Evolutionary conservation across 2,888 invertebrate genomes (phyloP).

Genomic region (Hermaeophaga mercurialis): DNA sequence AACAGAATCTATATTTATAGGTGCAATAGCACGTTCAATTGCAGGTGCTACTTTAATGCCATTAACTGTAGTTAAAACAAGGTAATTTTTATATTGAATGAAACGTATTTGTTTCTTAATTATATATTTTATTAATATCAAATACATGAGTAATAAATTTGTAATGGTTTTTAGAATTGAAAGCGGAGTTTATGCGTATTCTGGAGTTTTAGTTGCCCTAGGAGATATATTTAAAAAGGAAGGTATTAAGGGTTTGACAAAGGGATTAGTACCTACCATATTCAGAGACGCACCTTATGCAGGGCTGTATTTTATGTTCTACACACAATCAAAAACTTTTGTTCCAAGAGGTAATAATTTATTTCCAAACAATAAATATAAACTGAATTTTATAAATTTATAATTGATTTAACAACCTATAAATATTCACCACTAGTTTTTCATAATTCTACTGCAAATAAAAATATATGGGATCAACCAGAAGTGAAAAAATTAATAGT

Average conservation of each 20-base stretch:
- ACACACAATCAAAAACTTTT: constrained; percentile 17
- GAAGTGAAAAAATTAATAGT: no score
- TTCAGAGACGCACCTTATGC: constrained; percentile 26
- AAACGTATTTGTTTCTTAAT: not conserved
- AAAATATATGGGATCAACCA: no score
- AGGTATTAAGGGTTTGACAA: constrained; percentile 25
- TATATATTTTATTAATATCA: no score
- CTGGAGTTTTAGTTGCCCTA: constrained; percentile 16
- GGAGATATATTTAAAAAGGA: constrained; percentile 24
- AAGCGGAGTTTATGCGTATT: constrained; percentile 25
- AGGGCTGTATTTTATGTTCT: constrained; percentile 25
- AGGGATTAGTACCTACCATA: constrained; percentile 23
- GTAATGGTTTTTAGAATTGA: constrained; percentile 17
- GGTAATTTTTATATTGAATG: constrained; percentile 13
- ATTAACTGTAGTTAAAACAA: constrained; percentile 26
- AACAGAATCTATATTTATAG: constrained; percentile 20
- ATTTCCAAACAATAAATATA: no score
- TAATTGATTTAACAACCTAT: no score
- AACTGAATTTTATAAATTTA: no score
- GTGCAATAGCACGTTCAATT: constrained; percentile 16
- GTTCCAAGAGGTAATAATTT: constrained; percentile 23
- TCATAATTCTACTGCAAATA: no score
- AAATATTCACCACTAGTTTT: no score
- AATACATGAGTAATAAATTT: no score
- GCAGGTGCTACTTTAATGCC: constrained; percentile 25